A percentile compares a stretch with the other conserved stretches of the same genome.
phyloP scores from a whole-genome alignment of 1,140 invertebrate species.

The Bradynema listronoti region DNA sequence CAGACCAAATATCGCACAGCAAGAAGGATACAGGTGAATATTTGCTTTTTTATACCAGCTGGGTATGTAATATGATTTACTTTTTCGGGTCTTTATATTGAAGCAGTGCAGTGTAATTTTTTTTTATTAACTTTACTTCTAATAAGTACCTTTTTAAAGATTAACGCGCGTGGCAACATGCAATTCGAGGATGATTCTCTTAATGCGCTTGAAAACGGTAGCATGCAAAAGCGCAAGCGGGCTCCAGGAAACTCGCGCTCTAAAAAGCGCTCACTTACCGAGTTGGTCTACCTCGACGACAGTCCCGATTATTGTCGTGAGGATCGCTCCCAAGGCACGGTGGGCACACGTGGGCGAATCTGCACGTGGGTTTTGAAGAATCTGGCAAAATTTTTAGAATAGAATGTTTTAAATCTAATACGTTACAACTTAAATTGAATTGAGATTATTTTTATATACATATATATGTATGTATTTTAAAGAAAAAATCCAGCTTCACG shows the following conservation, averaged over 20 bases:
- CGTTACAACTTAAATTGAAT: no score
- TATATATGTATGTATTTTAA: no score
- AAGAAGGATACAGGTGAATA: conserved; percentile 52
- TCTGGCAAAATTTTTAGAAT: no score
- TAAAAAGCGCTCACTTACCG: conserved; percentile 20
- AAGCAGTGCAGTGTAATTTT: conserved; percentile 3
- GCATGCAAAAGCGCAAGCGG: no score
- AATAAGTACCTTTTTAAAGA: neutral
- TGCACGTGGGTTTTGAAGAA: no score
- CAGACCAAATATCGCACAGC: conserved; percentile 62
- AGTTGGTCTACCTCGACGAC: conserved; percentile 65
- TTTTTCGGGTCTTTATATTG: neutral
- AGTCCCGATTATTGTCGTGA: conserved; percentile 67
- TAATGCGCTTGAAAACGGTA: neutral
- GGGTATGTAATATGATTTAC: neutral
- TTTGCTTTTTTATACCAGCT: no score
- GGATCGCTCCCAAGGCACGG: conserved; percentile 63
- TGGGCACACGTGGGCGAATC: conserved; percentile 64
- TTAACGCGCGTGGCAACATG: neutral
- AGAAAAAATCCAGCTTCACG: conserved; percentile 56
- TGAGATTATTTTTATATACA: no score
- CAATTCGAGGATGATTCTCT: neutral
- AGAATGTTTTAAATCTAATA: no score
- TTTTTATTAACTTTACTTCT: neutral
- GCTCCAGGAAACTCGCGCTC: no score